Base-by-base conservation (phyloP, 2,888 invertebrate species). In the Tetropium fuscum region DNA sequence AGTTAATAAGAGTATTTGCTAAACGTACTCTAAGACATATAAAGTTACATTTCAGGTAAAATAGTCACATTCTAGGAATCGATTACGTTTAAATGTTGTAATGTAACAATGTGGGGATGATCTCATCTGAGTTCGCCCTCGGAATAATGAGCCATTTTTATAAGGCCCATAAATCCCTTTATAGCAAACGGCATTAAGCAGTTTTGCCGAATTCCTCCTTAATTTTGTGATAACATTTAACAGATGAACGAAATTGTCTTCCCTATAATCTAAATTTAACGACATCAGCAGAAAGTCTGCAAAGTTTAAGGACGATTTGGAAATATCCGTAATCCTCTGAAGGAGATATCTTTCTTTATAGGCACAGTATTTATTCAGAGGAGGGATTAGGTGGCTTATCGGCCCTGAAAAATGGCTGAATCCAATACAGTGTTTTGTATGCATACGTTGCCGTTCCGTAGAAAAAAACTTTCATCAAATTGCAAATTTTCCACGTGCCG, bases 331-430 rank as follows among this genome's bases (percentile, higher is more conserved):
- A 79, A 78, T 78, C 77, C 77, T 66, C 59, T 68, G 71, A 74
- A 75, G 75, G 69, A 67, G 76, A 77, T 76, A 76, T 79, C 76
- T 78, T 74, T 71, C 73, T 75, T 73, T 72, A 76, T 75, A 71
- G 75, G 71, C 73, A 56, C 62, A 70, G 76, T 78, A 78, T 79
- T 79, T 79, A 78, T 79, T 74, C 78, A 70, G 68, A 69, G 69
- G 66, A 69, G 71, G 78, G 74, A 77, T 78, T 79, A 75, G 69
- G 66, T 68, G 57, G 77, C 76, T 78, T 78, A 78, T 78, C 78
- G 75, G 73, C 68, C 72, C n/a, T 74, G 74, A 77, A 78, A 79
- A 78, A 74, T 71, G 73, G 68, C 68, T 63, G 66, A 70, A 72
- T 71, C 71, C 72, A 71, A 75, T 78, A 76, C 75, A 73, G 74